Conservation (phyloP, 2,113 vertebrate genomes). For the Leucosticte australis region DNA sequence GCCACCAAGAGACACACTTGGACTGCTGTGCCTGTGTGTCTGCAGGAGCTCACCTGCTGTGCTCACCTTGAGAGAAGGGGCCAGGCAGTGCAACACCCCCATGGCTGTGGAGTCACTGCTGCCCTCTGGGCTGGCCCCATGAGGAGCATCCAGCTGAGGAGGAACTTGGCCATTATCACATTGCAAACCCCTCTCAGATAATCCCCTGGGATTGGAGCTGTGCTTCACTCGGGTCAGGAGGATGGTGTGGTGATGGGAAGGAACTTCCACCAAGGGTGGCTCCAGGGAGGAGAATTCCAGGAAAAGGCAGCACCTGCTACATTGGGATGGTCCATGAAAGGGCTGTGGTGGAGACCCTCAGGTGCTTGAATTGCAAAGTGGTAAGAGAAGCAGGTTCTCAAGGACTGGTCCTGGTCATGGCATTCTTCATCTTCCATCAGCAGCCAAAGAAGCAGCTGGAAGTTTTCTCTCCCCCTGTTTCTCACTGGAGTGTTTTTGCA, state of each 20-base stretch:
- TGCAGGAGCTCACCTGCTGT: fast-evolving
- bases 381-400: not conserved
- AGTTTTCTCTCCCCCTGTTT: not conserved
- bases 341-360: not conserved
- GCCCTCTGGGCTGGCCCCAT: not conserved
- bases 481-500: not conserved
- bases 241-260: not conserved
- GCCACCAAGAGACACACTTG: not conserved
- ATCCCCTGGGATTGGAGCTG: not conserved
- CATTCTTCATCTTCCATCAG: not conserved
- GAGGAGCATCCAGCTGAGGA: not conserved
- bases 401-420: not conserved
- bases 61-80: not conserved
- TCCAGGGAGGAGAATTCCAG: not conserved
- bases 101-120: fast-evolving
- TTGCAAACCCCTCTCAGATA: fast-evolving
- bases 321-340: not conserved
- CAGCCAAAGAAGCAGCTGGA: not conserved
- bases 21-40: fast-evolving
- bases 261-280: not conserved
- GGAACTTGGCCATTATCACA: not conserved
- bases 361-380: not conserved
- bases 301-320: not conserved
- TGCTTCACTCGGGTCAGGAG: fast-evolving
- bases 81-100: not conserved